A percentile compares a stretch with the other conserved stretches of the same genome.
These are phyloP conservation scores for Neostethus bicornis DNA, from an alignment of 2,797 vertebrate species.

Conservation along the genomic window DNA sequence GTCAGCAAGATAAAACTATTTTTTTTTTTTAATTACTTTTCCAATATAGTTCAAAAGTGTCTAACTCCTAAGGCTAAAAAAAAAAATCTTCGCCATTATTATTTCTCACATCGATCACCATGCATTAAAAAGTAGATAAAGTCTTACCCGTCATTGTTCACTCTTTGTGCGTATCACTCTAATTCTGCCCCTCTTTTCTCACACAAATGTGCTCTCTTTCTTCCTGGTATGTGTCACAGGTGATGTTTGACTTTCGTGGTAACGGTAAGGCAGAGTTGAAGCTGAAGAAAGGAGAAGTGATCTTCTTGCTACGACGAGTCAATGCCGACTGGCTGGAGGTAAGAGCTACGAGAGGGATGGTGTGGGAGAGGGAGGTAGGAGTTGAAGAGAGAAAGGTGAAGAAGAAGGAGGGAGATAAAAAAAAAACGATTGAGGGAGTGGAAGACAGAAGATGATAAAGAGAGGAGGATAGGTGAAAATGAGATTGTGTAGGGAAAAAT, in stretches of 20 bases:
- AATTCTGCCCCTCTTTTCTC: conserved; percentile 37
- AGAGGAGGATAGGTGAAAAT: conserved; percentile 17
- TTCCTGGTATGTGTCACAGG: conserved; percentile 73
- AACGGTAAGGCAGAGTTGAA: conserved; percentile 87
- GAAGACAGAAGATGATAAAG: conserved; percentile 16
- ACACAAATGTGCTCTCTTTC: conserved; percentile 31
- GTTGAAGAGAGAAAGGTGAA: conserved; percentile 7
- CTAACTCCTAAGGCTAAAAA: neutral
- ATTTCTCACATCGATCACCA: neutral
- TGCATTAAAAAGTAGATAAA: conserved; percentile 18
- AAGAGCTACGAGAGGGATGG: conserved; percentile 51
- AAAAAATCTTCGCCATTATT: neutral
- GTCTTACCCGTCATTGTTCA: conserved; percentile 67
- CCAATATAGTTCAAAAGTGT: neutral
- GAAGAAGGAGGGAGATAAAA: conserved; percentile 6
- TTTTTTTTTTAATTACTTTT: neutral
- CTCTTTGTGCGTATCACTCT: conserved; percentile 38
- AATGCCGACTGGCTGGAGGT: conserved; percentile 97
- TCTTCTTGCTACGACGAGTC: conserved; percentile 92
- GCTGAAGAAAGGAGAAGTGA: conserved; percentile 90
- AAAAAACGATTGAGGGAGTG: conserved; percentile 3
- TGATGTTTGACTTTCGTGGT: conserved; percentile 91
- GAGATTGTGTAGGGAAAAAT: conserved; percentile 30
- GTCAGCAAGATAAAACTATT: conserved; percentile 11
- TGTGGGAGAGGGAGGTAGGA: neutral